phyloP scores from a whole-genome alignment of 2,888 invertebrate species.

The Caenorhabditis wallacei region DNA sequence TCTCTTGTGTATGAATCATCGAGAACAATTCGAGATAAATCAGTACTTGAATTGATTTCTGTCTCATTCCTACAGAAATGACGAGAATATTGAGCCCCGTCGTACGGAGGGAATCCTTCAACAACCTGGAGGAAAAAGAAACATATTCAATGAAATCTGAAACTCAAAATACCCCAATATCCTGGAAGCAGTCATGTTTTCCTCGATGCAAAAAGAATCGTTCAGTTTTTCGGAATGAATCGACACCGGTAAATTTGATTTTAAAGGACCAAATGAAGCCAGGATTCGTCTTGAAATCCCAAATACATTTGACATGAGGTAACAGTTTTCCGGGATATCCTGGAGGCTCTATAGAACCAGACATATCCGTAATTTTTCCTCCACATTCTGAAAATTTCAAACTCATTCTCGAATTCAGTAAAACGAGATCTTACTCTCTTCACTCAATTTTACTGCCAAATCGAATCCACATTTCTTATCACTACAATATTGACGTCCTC shows the following conservation, averaged over 20 bases:
- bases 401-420: background rate
- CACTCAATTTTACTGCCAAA: slow-evolving; percentile 71
- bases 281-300: slow-evolving; percentile 78
- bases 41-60: slow-evolving; percentile 70
- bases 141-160: background rate
- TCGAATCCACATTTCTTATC: slow-evolving; percentile 80
- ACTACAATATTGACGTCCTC: slow-evolving; percentile 73
- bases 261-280: slow-evolving; percentile 75
- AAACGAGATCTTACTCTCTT: slow-evolving; percentile 60
- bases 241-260: slow-evolving; percentile 71
- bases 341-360: slow-evolving; percentile 75
- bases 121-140: slow-evolving; percentile 46
- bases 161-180: slow-evolving; percentile 52
- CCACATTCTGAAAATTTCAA: slow-evolving; percentile 76
- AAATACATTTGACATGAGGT: slow-evolving; percentile 74
- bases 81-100: slow-evolving; percentile 4
- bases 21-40: slow-evolving; percentile 47
- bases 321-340: slow-evolving; percentile 74
- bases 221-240: background rate
- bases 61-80: slow-evolving; percentile 75
- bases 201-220: background rate
- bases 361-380: slow-evolving; percentile 73
- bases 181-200: slow-evolving; percentile 59
- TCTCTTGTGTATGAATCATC: slow-evolving; percentile 57
- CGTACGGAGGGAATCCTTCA: slow-evolving; percentile 47